Percentiles rank a stretch among this genome's conserved stretches.
Evolutionary conservation across 2,113 vertebrate species (phyloP).

Genomic region (Oreocharis arfaki): DNA sequence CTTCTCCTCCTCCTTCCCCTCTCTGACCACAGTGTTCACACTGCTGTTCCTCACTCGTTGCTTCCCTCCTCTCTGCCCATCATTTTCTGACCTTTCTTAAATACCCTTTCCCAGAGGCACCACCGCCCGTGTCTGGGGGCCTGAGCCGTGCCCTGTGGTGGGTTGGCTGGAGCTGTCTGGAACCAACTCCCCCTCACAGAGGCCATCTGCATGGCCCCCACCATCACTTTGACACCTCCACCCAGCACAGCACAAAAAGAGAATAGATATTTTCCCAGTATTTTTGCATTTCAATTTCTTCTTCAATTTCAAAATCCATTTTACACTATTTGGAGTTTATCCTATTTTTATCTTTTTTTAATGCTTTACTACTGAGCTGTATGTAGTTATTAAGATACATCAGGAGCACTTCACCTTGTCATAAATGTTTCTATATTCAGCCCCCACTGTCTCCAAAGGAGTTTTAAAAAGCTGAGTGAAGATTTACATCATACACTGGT

Average conservation of each 20-base stretch:
- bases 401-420: background rate
- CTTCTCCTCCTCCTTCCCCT: too few species aligned
- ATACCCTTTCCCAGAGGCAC: background rate
- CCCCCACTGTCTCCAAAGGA: background rate
- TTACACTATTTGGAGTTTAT: background rate
- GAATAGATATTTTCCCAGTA: background rate
- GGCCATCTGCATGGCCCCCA: too few species aligned
- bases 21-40: background rate
- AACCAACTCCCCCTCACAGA: background rate
- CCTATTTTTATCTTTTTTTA: background rate
- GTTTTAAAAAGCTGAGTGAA: background rate
- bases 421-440: background rate
- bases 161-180: background rate
- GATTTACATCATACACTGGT: background rate
- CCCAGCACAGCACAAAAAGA: background rate
- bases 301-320: background rate
- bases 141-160: accelerated
- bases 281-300: background rate
- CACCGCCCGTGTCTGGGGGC: too few species aligned
- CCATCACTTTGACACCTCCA: background rate
- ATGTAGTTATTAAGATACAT: background rate
- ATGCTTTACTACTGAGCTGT: background rate
- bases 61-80: background rate
- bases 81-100: background rate
- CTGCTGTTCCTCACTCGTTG: background rate